Conservation (phyloP, 2,113 vertebrate genomes). For the Platycercus adscitus region DNA sequence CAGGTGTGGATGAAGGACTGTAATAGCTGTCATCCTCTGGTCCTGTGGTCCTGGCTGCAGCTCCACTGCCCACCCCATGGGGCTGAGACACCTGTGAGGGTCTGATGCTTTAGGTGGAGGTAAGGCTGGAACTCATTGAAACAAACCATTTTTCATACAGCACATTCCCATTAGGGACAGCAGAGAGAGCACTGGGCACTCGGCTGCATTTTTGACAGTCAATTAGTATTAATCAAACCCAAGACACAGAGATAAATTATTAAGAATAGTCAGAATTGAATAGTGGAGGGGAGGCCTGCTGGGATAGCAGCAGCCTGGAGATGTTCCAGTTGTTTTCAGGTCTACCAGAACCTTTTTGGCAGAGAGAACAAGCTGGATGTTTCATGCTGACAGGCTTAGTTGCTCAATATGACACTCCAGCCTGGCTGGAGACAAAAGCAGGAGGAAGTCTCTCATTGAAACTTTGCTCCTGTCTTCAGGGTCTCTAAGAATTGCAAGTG, state of each 20-base stretch:
- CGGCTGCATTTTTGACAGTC: neutral
- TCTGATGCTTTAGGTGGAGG: neutral
- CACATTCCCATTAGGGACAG: neutral
- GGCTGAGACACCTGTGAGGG: neutral
- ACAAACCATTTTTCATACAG: neutral
- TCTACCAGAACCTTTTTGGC: slow-evolving; percentile 24
- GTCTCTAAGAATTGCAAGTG: neutral
- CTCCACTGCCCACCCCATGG: neutral
- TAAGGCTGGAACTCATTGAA: neutral
- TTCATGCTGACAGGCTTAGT: neutral
- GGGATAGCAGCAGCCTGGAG: slow-evolving; percentile 11
- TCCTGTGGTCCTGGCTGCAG: neutral
- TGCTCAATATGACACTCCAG: neutral
- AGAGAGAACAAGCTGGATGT: neutral
- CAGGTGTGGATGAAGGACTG: neutral
- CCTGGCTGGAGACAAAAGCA: neutral
- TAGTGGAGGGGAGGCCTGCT: neutral
- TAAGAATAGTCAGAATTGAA: slow-evolving; percentile 28
- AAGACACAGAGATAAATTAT: slow-evolving; percentile 19
- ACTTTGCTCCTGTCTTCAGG: neutral
- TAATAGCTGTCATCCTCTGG: neutral
- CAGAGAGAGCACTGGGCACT: neutral
- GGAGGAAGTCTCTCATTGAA: neutral
- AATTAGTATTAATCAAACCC: slow-evolving; percentile 41
- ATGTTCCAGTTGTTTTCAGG: slow-evolving; percentile 15